These are phyloP conservation scores for Strigamia crassipes DNA, from an alignment of 2,888 invertebrate species.

Conservation along the genomic window DNA sequence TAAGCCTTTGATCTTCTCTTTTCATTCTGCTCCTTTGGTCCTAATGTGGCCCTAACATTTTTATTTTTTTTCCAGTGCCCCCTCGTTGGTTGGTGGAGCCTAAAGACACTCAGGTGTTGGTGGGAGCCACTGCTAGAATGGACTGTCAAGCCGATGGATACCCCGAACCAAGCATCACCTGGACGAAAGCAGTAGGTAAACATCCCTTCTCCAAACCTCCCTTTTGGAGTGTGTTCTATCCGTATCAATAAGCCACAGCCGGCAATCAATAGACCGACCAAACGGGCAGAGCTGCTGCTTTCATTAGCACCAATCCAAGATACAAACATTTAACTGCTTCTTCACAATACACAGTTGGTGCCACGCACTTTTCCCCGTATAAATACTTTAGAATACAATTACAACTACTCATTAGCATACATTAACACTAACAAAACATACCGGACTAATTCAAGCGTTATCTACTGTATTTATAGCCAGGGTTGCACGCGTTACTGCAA, in stretches of 20 bases:
- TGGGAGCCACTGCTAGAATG: constrained; percentile 89
- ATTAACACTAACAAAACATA: no score
- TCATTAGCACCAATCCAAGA: no score
- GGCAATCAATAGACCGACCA: background rate
- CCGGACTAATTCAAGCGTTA: no score
- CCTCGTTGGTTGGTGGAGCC: constrained; percentile 95
- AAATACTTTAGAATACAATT: no score
- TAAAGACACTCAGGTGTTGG: constrained; percentile 92
- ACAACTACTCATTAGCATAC: no score
- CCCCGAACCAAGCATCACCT: constrained; percentile 89
- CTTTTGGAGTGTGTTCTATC: background rate
- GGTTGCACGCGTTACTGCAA: no score
- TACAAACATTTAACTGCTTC: no score
- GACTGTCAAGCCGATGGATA: constrained; percentile 96
- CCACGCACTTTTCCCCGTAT: no score
- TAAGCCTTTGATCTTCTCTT: constrained; percentile 44
- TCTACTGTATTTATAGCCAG: no score
- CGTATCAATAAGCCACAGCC: background rate
- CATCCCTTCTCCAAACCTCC: constrained; percentile 43
- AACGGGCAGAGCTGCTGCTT: background rate
- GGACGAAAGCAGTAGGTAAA: constrained; percentile 93
- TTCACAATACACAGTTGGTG: no score
- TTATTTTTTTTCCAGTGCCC: constrained; percentile 69
- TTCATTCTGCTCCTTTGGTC: constrained; percentile 44
- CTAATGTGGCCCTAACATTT: constrained; percentile 1